A percentile compares a stretch with the other conserved stretches of the same genome.
Evolutionary conservation across 1,140 invertebrate genomes (phyloP).

Genomic region (Drosophila grimshawi): DNA sequence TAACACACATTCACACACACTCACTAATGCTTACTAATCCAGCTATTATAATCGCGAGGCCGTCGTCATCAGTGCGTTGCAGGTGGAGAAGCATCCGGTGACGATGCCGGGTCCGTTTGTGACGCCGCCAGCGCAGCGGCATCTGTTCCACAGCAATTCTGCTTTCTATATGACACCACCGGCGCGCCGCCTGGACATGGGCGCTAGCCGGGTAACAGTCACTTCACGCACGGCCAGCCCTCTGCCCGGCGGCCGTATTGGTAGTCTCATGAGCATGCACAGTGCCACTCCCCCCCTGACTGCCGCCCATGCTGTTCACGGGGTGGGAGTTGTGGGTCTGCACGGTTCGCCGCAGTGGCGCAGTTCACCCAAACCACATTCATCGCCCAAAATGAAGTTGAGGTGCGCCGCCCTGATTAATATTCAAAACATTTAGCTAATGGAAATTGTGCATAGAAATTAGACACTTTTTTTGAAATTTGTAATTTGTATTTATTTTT

Average conservation of each 20-base stretch:
- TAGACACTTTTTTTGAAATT: background rate
- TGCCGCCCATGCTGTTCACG: background rate
- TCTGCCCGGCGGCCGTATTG: constrained; percentile 86
- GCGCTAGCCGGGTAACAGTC: constrained; percentile 67
- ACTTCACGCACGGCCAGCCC: constrained; percentile 86
- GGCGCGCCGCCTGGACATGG: constrained; percentile 84
- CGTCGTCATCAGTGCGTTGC: constrained; percentile 95
- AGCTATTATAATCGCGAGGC: constrained; percentile 97
- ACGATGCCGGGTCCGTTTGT: constrained; percentile 92
- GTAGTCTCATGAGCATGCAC: constrained; percentile 84
- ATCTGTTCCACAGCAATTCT: constrained; percentile 80
- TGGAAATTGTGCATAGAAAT: background rate
- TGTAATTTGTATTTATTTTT: no score
- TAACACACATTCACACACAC: constrained; percentile 23
- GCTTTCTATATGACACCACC: constrained; percentile 84
- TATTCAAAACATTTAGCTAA: constrained; percentile 29
- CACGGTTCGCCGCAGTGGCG: constrained; percentile 85
- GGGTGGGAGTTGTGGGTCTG: constrained; percentile 56
- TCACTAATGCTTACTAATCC: constrained; percentile 61
- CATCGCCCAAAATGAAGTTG: constrained; percentile 96
- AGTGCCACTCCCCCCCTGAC: constrained; percentile 74
- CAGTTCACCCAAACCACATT: constrained; percentile 88
- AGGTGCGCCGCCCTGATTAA: constrained; percentile 86
- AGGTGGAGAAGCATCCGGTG: constrained; percentile 96
- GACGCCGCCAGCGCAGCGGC: constrained; percentile 87